These are phyloP conservation scores for Fragum sueziense DNA, from an alignment of 2,888 invertebrate genomes.

Conservation along the genomic window DNA sequence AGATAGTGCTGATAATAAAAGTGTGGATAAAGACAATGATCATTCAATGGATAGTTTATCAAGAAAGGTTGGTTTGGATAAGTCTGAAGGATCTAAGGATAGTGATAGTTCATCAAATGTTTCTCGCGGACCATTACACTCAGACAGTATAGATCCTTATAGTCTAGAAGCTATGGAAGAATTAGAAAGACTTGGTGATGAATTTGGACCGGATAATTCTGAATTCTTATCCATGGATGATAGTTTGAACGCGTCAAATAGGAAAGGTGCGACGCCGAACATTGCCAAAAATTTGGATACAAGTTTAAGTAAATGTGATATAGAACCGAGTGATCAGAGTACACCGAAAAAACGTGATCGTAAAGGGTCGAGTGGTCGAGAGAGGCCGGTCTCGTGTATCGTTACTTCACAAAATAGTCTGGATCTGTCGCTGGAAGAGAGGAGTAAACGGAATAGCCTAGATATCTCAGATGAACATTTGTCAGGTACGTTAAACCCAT, in stretches of 20 bases:
- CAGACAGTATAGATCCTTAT: slow-evolving; percentile 71
- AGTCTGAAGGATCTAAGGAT: neutral
- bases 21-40: neutral
- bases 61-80: neutral
- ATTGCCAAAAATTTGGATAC: slow-evolving; percentile 40
- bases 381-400: slow-evolving; percentile 73
- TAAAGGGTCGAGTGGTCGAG: slow-evolving; percentile 57
- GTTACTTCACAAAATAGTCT: slow-evolving; percentile 63
- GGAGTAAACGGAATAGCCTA: slow-evolving; percentile 66
- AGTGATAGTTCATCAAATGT: slow-evolving; percentile 45
- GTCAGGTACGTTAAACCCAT: slow-evolving; percentile 56
- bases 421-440: slow-evolving; percentile 58
- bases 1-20: neutral
- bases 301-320: slow-evolving; percentile 40
- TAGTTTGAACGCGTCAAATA: slow-evolving; percentile 13
- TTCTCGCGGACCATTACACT: slow-evolving; percentile 37
- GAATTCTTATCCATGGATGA: slow-evolving; percentile 58
- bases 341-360: slow-evolving; percentile 52
- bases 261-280: slow-evolving; percentile 20
- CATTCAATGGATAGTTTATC: neutral
- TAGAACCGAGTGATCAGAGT: slow-evolving; percentile 53
- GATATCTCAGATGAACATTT: slow-evolving; percentile 70
- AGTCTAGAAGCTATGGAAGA: slow-evolving; percentile 80
- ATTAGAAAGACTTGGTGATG: slow-evolving; percentile 74
- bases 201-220: slow-evolving; percentile 59